Conservation (phyloP, 2,113 vertebrate genomes). For the Myodes glareolus region DNA sequence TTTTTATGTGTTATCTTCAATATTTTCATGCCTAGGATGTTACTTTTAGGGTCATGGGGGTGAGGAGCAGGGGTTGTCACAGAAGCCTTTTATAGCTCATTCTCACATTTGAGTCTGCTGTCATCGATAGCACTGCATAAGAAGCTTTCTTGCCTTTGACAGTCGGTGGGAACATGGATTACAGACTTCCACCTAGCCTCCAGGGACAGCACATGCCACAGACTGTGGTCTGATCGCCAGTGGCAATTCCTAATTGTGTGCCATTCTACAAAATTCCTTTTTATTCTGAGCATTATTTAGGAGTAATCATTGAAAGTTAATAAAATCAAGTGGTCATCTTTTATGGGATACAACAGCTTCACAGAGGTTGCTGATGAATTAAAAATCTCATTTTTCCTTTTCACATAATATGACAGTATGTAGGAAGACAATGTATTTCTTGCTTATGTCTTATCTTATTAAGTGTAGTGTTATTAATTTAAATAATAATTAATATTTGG, state of each 20-base stretch:
- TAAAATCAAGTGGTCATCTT: background rate
- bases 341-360: background rate
- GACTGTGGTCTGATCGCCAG: background rate
- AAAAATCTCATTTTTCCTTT: background rate
- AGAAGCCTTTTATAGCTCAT: background rate
- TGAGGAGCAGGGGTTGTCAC: background rate
- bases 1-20: background rate
- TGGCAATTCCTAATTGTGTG: background rate
- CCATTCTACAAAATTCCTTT: background rate
- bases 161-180: background rate
- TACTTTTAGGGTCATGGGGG: background rate
- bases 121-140: background rate
- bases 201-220: background rate
- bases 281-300: background rate
- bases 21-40: background rate
- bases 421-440: background rate
- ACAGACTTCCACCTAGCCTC: background rate
- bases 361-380: background rate
- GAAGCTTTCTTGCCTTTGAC: background rate
- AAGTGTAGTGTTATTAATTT: background rate
- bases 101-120: background rate
- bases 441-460: background rate
- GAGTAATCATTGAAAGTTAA: background rate
- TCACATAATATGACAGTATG: background rate
- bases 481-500: background rate